Evolutionary conservation across 1,140 invertebrate species (phyloP).

Genomic region (Drosophila aff.): DNA sequence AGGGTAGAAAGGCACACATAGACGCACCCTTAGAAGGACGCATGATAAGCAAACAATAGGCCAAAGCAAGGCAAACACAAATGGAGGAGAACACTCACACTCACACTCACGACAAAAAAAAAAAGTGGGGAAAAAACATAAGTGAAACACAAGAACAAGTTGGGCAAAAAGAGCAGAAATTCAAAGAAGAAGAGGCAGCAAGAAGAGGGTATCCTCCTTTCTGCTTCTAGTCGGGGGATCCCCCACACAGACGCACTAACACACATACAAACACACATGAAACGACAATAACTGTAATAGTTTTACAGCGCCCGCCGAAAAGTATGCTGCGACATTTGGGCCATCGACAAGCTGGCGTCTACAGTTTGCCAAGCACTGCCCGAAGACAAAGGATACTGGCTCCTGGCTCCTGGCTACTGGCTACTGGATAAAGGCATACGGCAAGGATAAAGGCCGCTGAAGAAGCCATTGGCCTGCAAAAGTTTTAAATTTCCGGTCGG

Average conservation of each 20-base stretch:
- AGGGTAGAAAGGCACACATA: constrained; percentile 18
- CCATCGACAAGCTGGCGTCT: constrained; percentile 68
- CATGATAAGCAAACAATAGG: constrained; percentile 70
- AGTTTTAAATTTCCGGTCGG: constrained; percentile 31
- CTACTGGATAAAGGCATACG: neutral
- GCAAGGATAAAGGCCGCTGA: neutral
- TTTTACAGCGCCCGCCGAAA: constrained; percentile 73
- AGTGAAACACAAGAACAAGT: constrained; percentile 42
- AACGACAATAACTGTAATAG: constrained; percentile 59
- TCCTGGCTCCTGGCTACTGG: too few species aligned
- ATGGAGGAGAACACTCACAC: constrained; percentile 8
- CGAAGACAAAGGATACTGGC: neutral
- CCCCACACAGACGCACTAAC: constrained; percentile 6
- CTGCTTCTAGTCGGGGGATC: constrained; percentile 21
- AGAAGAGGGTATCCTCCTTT: constrained; percentile 10
- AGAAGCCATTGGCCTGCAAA: constrained; percentile 34
- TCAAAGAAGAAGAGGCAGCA: constrained; percentile 7
- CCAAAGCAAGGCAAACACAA: constrained; percentile 61
- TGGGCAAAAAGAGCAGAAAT: constrained; percentile 17
- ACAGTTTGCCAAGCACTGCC: constrained; percentile 59
- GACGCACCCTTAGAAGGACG: constrained; percentile 10
- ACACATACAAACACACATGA: neutral
- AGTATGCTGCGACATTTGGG: constrained; percentile 74
- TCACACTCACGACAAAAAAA: constrained; percentile 19
- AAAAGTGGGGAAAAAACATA: constrained; percentile 8